These are phyloP conservation scores for Progne subis DNA, from an alignment of 2,113 vertebrate species.

Conservation along the genomic window DNA sequence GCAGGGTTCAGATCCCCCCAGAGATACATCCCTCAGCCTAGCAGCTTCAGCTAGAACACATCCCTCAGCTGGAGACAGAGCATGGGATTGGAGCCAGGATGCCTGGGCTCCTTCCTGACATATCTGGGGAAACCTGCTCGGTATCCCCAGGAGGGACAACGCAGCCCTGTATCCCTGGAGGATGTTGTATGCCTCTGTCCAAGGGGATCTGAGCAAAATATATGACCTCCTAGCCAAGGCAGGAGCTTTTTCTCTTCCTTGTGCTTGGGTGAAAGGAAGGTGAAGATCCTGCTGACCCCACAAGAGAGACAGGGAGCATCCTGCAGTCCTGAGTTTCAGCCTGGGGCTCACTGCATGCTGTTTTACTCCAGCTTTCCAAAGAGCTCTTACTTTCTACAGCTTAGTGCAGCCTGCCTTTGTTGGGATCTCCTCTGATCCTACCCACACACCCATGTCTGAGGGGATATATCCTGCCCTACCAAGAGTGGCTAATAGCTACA, in stretches of 20 bases:
- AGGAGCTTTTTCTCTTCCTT: not conserved
- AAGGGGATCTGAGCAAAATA: not conserved
- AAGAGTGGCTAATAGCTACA: not conserved
- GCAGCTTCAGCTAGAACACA: not conserved
- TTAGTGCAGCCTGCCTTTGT: not conserved
- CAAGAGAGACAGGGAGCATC: not conserved
- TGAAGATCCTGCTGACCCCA: not conserved
- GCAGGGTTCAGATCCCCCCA: not conserved
- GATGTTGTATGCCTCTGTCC: not conserved
- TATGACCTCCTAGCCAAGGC: not conserved
- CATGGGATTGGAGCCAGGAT: accelerated
- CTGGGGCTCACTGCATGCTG: not conserved
- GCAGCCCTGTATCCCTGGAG: not conserved
- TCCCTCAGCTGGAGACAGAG: not conserved
- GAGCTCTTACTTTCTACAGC: not conserved
- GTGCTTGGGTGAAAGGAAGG: not conserved
- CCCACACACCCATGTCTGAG: not conserved
- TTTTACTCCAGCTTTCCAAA: not conserved
- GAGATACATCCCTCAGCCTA: not conserved
- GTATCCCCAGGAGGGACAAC: not conserved
- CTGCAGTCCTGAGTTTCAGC: not conserved
- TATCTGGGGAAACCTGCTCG: not conserved
- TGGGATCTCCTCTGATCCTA: accelerated
- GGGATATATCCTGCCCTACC: not conserved
- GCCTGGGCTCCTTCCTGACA: not conserved